A percentile compares a stretch with the other conserved stretches of the same genome.
Evolutionary conservation across 2,797 vertebrate genomes (phyloP).

Genomic region (Holocentrus rufus): DNA sequence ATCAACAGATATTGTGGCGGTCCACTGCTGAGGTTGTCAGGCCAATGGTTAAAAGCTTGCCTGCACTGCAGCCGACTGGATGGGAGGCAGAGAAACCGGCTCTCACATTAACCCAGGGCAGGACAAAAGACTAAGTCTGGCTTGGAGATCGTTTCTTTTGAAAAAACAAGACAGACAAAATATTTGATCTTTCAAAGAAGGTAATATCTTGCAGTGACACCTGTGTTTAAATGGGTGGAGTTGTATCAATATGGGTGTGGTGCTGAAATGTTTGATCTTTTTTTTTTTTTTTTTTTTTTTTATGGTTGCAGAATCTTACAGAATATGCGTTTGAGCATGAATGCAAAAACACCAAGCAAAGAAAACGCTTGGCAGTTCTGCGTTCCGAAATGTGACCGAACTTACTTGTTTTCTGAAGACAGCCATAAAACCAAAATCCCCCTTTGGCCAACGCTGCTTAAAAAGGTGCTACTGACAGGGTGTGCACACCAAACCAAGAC

Average conservation of each 20-base stretch:
- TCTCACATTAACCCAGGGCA: slow-evolving; percentile 59
- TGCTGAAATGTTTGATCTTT: slow-evolving; percentile 71
- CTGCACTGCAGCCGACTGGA: slow-evolving; percentile 74
- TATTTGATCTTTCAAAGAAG: slow-evolving; percentile 79
- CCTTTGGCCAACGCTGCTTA: slow-evolving; percentile 51
- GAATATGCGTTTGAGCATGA: slow-evolving; percentile 69
- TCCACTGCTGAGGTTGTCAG: slow-evolving; percentile 82
- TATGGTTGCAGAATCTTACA: slow-evolving; percentile 51
- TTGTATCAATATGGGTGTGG: slow-evolving; percentile 77
- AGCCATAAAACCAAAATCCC: slow-evolving; percentile 67
- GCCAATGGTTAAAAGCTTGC: slow-evolving; percentile 81
- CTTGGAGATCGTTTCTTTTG: slow-evolving; percentile 63
- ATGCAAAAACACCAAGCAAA: slow-evolving; percentile 7
- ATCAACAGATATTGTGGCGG: slow-evolving; percentile 89
- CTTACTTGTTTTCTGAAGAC: slow-evolving; percentile 30
- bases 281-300: no score
- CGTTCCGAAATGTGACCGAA: slow-evolving; percentile 42
- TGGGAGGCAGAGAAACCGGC: slow-evolving; percentile 67
- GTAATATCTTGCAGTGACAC: slow-evolving; percentile 73
- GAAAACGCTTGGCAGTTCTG: slow-evolving; percentile 49
- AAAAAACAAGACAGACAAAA: slow-evolving; percentile 70
- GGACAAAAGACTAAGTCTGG: slow-evolving; percentile 66
- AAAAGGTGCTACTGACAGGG: slow-evolving; percentile 75
- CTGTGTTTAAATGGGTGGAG: slow-evolving; percentile 80
- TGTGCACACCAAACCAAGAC: slow-evolving; percentile 64